Conservation (phyloP, 1,140 invertebrate genomes). For the Heliconius nattereri region DNA sequence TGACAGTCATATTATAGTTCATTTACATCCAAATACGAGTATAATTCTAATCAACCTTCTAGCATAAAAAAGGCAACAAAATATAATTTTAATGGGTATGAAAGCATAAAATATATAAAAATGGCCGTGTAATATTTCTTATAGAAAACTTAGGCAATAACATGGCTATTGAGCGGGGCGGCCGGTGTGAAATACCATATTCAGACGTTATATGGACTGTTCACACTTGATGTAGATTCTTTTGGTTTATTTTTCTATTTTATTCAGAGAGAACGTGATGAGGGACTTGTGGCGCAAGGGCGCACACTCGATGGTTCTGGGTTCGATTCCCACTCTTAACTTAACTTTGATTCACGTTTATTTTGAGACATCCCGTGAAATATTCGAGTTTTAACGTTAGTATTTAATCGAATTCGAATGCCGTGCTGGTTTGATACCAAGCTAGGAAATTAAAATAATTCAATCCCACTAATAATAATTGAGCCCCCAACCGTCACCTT, state of each 20-base stretch:
- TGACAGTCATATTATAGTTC: neutral
- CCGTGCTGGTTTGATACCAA: too few relatives aligned
- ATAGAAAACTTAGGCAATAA: constrained; percentile 35
- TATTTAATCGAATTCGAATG: too few relatives aligned
- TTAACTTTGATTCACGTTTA: too few relatives aligned
- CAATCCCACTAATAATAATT: too few relatives aligned
- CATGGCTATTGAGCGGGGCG: constrained; percentile 39
- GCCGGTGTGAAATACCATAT: constrained; percentile 39
- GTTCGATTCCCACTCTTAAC: too few relatives aligned
- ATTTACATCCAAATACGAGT: neutral
- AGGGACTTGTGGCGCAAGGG: too few relatives aligned
- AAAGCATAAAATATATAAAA: constrained; percentile 31
- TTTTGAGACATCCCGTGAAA: too few relatives aligned
- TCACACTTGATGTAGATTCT: constrained; percentile 3
- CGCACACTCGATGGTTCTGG: too few relatives aligned
- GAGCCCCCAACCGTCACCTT: too few relatives aligned
- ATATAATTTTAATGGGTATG: constrained; percentile 26
- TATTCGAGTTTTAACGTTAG: too few relatives aligned
- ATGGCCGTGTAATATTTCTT: constrained; percentile 28
- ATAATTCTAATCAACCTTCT: neutral
- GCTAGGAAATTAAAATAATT: too few relatives aligned
- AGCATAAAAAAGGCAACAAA: constrained; percentile 8
- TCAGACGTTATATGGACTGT: constrained; percentile 12
- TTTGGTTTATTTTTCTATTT: neutral
- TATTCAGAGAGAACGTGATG: too few relatives aligned